These are phyloP conservation scores for Polyodon spathula DNA, from an alignment of 2,113 vertebrate genomes.

Conservation along the genomic window DNA sequence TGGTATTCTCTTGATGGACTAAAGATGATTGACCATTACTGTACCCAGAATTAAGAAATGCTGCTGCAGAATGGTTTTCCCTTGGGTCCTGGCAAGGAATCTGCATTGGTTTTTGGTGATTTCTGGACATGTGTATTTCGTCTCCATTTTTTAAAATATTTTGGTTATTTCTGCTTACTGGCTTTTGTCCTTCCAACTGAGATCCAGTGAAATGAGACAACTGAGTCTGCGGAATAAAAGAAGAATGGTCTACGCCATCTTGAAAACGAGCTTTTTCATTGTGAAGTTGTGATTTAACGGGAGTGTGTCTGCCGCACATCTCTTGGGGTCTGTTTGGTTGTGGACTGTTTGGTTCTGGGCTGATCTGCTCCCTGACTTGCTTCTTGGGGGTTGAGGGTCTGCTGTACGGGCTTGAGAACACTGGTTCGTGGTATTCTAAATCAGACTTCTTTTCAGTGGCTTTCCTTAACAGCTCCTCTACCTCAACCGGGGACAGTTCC, in stretches of 20 bases:
- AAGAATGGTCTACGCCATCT: neutral
- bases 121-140: neutral
- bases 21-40: constrained; percentile 23
- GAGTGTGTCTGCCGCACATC: constrained; percentile 33
- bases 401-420: constrained; percentile 73
- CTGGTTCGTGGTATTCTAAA: constrained; percentile 80
- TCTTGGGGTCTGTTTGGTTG: constrained; percentile 12
- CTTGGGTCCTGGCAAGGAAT: constrained; percentile 26
- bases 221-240: too few relatives aligned
- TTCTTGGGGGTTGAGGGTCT: constrained; percentile 51
- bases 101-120: constrained; percentile 18
- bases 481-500: constrained; percentile 67
- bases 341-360: constrained; percentile 31
- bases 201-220: neutral
- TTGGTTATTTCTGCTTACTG: neutral
- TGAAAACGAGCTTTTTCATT: constrained; percentile 16
- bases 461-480: constrained; percentile 79
- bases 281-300: constrained; percentile 20
- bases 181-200: neutral
- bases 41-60: constrained; percentile 20
- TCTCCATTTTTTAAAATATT: neutral
- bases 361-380: constrained; percentile 42
- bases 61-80: constrained; percentile 28
- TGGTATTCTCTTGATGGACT: constrained; percentile 42
- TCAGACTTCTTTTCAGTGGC: constrained; percentile 70